Evolutionary conservation across 2,113 vertebrate species (phyloP).

Genomic region (Nyctibius bracteatus): DNA sequence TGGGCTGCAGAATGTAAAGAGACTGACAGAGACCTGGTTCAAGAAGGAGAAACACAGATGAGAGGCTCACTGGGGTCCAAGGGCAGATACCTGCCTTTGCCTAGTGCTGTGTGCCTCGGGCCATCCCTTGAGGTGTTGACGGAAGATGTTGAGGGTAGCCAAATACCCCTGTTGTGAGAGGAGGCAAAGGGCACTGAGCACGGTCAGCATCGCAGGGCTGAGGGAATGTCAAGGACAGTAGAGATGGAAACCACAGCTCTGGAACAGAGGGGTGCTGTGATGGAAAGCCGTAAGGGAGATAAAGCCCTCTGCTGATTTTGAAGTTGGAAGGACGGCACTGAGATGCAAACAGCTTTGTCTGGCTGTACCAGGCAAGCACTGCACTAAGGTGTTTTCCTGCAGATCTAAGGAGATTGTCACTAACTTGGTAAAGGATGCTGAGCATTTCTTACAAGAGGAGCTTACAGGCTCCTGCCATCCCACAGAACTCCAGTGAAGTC

Average conservation of each 20-base stretch:
- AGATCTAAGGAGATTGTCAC: neutral
- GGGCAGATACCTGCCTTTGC: neutral
- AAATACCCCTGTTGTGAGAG: neutral
- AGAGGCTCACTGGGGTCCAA: neutral
- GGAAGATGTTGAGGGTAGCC: neutral
- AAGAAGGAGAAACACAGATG: neutral
- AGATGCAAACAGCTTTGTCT: neutral
- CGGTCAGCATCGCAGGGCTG: neutral
- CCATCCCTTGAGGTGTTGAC: neutral
- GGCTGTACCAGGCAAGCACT: neutral
- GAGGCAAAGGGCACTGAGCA: neutral
- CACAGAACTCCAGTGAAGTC: neutral
- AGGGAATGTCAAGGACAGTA: neutral
- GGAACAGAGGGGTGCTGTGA: neutral
- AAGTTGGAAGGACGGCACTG: neutral
- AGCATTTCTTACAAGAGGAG: neutral
- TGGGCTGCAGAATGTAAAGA: accelerated
- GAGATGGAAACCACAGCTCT: neutral
- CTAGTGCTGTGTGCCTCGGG: neutral
- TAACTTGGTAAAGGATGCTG: neutral
- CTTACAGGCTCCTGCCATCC: neutral
- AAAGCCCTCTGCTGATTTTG: neutral
- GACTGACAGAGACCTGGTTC: neutral
- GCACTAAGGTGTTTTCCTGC: neutral
- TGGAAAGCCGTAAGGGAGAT: neutral